Conservation (phyloP, 2,888 invertebrate species). For the Macaria notata region DNA sequence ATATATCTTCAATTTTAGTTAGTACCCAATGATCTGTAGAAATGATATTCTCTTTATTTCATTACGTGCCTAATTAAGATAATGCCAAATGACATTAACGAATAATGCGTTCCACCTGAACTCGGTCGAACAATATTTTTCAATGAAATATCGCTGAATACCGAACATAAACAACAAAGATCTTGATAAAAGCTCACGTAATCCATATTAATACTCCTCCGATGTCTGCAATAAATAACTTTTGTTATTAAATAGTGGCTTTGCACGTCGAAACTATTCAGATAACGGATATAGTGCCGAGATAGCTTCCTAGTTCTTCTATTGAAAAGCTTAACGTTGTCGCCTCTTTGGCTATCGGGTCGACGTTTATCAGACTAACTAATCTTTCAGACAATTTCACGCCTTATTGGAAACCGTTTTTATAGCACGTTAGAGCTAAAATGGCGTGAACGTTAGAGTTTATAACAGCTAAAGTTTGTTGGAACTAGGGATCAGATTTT, state of each 20-base stretch:
- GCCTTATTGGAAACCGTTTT: constrained; percentile 10
- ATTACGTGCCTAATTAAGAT: no score
- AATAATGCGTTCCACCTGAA: not conserved
- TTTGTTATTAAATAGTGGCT: constrained; percentile 33
- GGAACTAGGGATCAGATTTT: not conserved
- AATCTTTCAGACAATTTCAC: constrained; percentile 20
- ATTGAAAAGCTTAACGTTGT: constrained; percentile 24
- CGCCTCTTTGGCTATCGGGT: constrained; percentile 22
- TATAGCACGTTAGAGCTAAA: constrained; percentile 1
- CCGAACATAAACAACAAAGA: constrained; percentile 29
- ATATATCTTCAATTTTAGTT: no score
- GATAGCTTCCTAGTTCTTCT: constrained; percentile 28
- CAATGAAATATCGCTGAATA: constrained; percentile 22
- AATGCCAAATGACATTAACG: no score
- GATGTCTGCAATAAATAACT: constrained; percentile 32
- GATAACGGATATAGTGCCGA: constrained; percentile 26
- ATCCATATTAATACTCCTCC: constrained; percentile 30
- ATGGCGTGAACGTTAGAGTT: not conserved
- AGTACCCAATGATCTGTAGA: no score
- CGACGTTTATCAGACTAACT: constrained; percentile 19
- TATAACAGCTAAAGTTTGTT: not conserved
- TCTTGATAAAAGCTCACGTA: constrained; percentile 32
- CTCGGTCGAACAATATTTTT: constrained; percentile 4
- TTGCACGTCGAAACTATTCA: constrained; percentile 22
- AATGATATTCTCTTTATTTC: no score